Base-by-base conservation (phyloP, 2,113 vertebrate species). In the Phoxinus phoxinus region DNA sequence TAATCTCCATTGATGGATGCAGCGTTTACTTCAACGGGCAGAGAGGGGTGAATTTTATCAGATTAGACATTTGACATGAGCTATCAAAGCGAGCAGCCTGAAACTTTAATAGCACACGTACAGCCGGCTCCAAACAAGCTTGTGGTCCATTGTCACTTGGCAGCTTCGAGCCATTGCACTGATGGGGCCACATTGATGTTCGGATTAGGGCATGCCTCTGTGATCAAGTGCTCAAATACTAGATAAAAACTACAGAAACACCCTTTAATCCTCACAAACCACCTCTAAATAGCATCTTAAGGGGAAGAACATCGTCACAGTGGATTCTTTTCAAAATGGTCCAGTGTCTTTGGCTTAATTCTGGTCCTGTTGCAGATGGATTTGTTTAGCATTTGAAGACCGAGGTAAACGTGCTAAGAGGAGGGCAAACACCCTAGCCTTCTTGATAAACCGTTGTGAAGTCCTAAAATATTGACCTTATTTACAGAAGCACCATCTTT, bases 191-290 rank as follows among this genome's bases (percentile, higher is more conserved):
- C 96, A 98, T 97, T 96, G 97, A 97, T 96, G 96, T 97, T 95
- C 89, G 95, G 96, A 97, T 99, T 97, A 98, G 93, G 95, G 94
- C 95, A 98, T 93, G 96, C 94, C 93, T 97, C 96, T 94, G 91
- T 96, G 97, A 99, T 98, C 97, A 97, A 97, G 96, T 96, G 94
- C 95, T 97, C 96, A 97, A 97, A 96, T 94, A 94, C 93, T 92
- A 95, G 95, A 97, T 97, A 96, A 97, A 97, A 94, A 96, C 93
- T 94, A 92, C 88, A 95, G 94, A 95, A 93, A 96, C 95, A 96
- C 94, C 95, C 96, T 97, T 97, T 97, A 97, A 98, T 98, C 97
- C 96, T 94, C 90, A 58, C 77, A 92, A 93, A 95, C 96, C 94
- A 94, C 87, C 95, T 96, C 95, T 93, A 93, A 95, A 93, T 88